Evolutionary conservation across 2,888 invertebrate genomes (phyloP), one percentile per base, ranked within the genome.

Genomic region (Liodrosophila aerea): DNA sequence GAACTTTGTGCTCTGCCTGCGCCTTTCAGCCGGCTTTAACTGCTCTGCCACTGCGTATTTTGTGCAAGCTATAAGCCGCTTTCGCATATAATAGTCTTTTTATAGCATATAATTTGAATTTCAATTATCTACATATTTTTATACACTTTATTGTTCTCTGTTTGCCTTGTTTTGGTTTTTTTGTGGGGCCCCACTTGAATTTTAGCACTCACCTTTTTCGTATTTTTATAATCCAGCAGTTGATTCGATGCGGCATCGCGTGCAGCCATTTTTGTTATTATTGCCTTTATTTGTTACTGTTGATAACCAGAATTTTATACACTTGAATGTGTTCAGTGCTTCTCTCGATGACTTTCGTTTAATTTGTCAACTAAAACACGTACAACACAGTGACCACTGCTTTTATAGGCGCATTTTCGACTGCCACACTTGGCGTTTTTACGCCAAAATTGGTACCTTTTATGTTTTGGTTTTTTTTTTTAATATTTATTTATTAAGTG

Each of bases 181-280:
- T 46, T 34, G 22, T 29, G 29, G 16, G 15, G 9, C 22, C 22
- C 12, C 33, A 18, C 30, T 56, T 49, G 4, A 11, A 30, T 16
- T 34, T n/a, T 7, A 11, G n/a, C n/a, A 88, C 90, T 88, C 90
- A 94, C 94, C 92, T 92, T 92, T 39, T 92, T 83, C 41, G 87
- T 85, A 77, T 92, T 93, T 88, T 92, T 93, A 89, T 91, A 93
- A 67, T 92, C 91, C 68, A 91, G 91, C 50, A 94, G 91, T 88
- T 94, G 94, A 73, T 94, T 92, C 33, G 92, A 77, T 16, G 94
- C 92, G 44, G 93, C 91, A 73, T 93, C 93, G 69, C 94, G 92
- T 51, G 57, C 58, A 71, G 88, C 83, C 88, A 88, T 88, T 22
- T 22, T 22, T 2, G 22, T 22, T 65, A 33, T 75, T 54, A 16